Base-by-base conservation (phyloP, 2,797 vertebrate genomes). In the Pseudomugil tenellus region DNA sequence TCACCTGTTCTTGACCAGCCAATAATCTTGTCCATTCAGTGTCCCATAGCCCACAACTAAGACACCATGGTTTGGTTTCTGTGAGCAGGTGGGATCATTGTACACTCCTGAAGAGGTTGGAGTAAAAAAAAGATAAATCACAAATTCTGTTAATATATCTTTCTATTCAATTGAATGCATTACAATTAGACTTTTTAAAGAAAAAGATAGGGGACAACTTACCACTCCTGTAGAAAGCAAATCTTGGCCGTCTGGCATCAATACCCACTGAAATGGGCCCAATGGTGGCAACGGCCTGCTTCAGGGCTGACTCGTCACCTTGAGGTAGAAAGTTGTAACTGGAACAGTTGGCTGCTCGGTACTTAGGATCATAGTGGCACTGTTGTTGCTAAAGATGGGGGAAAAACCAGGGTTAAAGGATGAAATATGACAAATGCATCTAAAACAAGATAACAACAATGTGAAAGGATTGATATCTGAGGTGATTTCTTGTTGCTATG, bases 1-100 rank as follows among this genome's bases (percentile, higher is more conserved):
- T 70, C 89, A 98, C 97, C 97, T 99, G 93, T 99, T 99, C 88
- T 99, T 99, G 58, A 99, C 90, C 28, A 98, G 93, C 97, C 97
- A 99, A 32, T 93, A 98, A 25, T 98, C 96, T 53, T 94, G 83
- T 19, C 94, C 93, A 0, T 85, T 26, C 3, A 91, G 48, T 0
- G 83, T 93, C 2, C 97, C 97, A 0, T 98, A 99, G 4, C 97
- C 97, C 0, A 97, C 78, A 0, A 81, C 93, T 0, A 99, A 73
- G 2, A 98, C 96, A 0, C 0, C 97, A 0, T 98, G 97, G 72
- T 97, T 98, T 41, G 95, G 76, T 0, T 19, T 1, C 26, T 92
- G 79, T 0, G 78, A 75, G 81, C 97, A 99, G 19, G 3, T 25
- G 0, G 91, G 58, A 28, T 98, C 96, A 3, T 95, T 74, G 0